phyloP scores from a whole-genome alignment of 2,113 vertebrate species.

The Megalops atlanticus region DNA sequence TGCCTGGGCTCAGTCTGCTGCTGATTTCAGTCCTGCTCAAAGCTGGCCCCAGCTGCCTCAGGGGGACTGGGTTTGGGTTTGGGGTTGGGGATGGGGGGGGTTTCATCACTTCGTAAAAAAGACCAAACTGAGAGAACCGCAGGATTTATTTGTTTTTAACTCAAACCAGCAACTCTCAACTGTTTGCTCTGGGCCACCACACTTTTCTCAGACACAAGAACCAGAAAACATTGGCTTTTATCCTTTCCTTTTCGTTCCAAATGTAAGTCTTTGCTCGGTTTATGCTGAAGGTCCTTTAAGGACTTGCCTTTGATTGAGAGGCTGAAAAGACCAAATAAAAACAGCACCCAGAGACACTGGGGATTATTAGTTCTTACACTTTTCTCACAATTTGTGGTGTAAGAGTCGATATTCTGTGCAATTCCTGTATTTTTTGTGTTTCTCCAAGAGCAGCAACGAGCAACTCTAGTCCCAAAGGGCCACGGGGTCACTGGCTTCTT shows the following conservation, averaged over 20 bases:
- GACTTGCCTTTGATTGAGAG: slow-evolving; percentile 27
- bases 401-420: neutral
- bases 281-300: slow-evolving; percentile 25
- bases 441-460: neutral
- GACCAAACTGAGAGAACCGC: slow-evolving; percentile 22
- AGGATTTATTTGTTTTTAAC: slow-evolving; percentile 29
- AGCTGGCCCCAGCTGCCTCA: neutral
- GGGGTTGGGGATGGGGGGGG: neutral
- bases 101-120: slow-evolving; percentile 36
- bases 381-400: slow-evolving; percentile 24
- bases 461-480: neutral
- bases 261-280: slow-evolving; percentile 6
- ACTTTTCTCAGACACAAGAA: slow-evolving; percentile 10
- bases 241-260: neutral
- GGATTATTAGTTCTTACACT: slow-evolving; percentile 41
- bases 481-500: neutral
- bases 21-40: slow-evolving; percentile 11
- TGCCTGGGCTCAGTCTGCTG: slow-evolving; percentile 10
- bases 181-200: slow-evolving; percentile 18
- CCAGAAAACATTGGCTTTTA: neutral
- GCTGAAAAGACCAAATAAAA: slow-evolving; percentile 22
- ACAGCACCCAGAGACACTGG: slow-evolving; percentile 11
- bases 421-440: neutral
- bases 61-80: neutral
- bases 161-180: slow-evolving; percentile 24